Evolutionary conservation across 2,888 invertebrate genomes (phyloP), one percentile per base, ranked within the genome.

Genomic region (Luperina testacea): DNA sequence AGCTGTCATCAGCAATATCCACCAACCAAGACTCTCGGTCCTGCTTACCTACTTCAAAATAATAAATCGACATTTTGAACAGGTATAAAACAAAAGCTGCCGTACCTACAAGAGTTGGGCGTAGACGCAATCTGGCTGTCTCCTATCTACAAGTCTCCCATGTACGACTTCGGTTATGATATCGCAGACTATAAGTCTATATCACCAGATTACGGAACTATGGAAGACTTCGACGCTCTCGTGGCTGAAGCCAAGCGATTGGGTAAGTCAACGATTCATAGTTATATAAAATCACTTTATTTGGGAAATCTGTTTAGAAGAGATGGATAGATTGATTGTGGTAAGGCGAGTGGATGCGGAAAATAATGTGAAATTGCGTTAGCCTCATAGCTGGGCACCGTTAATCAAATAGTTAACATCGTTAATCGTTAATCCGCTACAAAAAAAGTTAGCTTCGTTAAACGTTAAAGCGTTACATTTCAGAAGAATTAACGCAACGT

Each of bases 111-210:
- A 2, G 97, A 97, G 11, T 92, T 97, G 0, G 98, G 98, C 0
- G 96, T 98, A 0, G 97, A 97, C 3, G 97, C 97, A 0, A 93
- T 98, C 61, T 98, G 98, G 98, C 86, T 98, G 61, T 98, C 98
- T 2, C 98, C 98, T 0, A 97, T 98, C 76, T 98, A 97, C 94
- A 96, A 97, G 69, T 98, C 98, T 0, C 98, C 98, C 0, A 98
- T 98, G 98, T 97, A 97, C 32, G 98, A 98, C 92, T 98, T 98
- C 90, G 98, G 98, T 0, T 98, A 98, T 90, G 98, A 98, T 90
- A 98, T 98, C 78, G 94, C 97, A 0, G 97, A 98, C 93, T 98
- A 97, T 91, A 97, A 94, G 0, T 95, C 95, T 15, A 97, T 98
- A 53, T 97, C 98, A 27, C 95, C 97, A 0, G 96, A 97, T 69